Percentiles rank a stretch among this genome's conserved stretches.
phyloP scores from a whole-genome alignment of 2,113 vertebrate genomes.

The Seriola dumerili region DNA sequence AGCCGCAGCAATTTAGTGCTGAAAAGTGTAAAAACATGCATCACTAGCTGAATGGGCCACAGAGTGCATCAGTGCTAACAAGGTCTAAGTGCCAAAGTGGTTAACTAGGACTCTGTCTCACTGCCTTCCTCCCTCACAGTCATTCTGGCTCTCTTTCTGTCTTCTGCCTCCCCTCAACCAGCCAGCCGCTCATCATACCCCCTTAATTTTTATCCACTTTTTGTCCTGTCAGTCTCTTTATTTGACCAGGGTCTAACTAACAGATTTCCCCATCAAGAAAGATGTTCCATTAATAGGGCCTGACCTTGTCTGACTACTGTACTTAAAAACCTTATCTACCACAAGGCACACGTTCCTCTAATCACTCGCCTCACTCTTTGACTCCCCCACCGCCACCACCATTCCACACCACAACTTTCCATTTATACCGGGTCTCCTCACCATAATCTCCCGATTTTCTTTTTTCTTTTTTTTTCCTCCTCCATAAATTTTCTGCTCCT shows the following conservation, averaged over 20 bases:
- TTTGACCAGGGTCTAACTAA: constrained; percentile 44
- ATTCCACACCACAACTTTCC: constrained; percentile 58
- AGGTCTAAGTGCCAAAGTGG: constrained; percentile 84
- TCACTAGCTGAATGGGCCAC: constrained; percentile 71
- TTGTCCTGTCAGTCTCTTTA: constrained; percentile 47
- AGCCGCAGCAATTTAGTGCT: constrained; percentile 48
- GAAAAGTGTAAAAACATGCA: constrained; percentile 70
- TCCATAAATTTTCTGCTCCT: constrained; percentile 76
- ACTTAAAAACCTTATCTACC: constrained; percentile 69
- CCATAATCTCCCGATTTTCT: constrained; percentile 55
- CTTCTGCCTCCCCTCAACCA: constrained; percentile 30
- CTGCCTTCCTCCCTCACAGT: constrained; percentile 20
- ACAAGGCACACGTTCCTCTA: constrained; percentile 32
- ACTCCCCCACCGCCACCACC: constrained; percentile 9
- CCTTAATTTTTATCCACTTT: constrained; percentile 38
- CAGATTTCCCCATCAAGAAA: constrained; percentile 61
- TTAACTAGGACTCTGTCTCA: constrained; percentile 75
- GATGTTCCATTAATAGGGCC: constrained; percentile 73
- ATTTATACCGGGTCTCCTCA: constrained; percentile 59
- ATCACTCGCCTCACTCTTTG: constrained; percentile 55
- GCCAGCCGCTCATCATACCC: constrained; percentile 34
- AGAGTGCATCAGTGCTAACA: constrained; percentile 80
- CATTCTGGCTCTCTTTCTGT: constrained; percentile 35
- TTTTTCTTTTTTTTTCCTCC: not conserved
- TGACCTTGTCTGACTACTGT: constrained; percentile 68